phyloP scores from a whole-genome alignment of 2,888 invertebrate genomes.

The Parnassius glacialis region DNA sequence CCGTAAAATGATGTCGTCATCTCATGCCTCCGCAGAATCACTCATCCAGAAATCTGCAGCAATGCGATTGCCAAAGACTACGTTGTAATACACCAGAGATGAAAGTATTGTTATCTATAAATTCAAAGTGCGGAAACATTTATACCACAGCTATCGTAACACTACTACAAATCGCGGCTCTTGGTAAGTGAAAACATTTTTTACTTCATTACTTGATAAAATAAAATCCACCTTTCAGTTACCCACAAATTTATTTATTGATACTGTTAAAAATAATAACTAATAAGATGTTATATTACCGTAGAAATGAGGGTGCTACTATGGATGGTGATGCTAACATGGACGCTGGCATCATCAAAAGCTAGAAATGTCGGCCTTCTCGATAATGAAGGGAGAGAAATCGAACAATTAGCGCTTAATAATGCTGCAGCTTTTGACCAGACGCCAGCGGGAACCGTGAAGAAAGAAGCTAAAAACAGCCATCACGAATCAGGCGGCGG shows the following conservation, averaged over 20 bases:
- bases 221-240: not conserved
- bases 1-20: constrained; percentile 69
- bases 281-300: constrained; percentile 26
- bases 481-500: constrained; percentile 86
- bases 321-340: constrained; percentile 53
- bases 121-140: constrained; percentile 64
- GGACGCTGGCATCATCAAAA: constrained; percentile 47
- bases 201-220: not conserved
- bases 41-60: constrained; percentile 75
- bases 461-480: constrained; percentile 69
- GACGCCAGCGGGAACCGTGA: constrained; percentile 74
- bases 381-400: constrained; percentile 39
- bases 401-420: constrained; percentile 28
- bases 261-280: not conserved
- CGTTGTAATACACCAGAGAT: constrained; percentile 70
- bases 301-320: constrained; percentile 60
- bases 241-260: not conserved
- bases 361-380: constrained; percentile 58
- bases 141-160: constrained; percentile 61
- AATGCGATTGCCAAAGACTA: constrained; percentile 72
- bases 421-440: constrained; percentile 50
- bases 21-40: constrained; percentile 53
- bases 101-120: constrained; percentile 76
- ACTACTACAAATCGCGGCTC: constrained; percentile 49
- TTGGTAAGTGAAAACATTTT: constrained; percentile 40